Base-by-base conservation (phyloP, 1,140 invertebrate species). In the Lasioglossum baleicum region DNA sequence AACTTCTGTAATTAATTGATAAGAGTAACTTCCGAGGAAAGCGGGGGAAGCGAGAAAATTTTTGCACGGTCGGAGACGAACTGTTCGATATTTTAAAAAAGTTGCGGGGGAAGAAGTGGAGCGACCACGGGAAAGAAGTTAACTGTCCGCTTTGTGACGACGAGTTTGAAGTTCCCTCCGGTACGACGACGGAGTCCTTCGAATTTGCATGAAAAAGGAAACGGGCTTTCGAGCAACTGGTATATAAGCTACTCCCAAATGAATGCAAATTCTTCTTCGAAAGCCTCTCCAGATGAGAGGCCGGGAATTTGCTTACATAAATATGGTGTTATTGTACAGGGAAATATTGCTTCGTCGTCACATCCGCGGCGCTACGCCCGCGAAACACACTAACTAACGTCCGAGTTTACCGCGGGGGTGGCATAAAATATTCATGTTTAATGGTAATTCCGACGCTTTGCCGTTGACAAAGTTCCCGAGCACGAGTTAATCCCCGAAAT, bases 241-340 rank as follows among this genome's bases (percentile, higher is more conserved):
- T 87, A 88, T 88, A 87, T 89, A 88, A 87, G 82, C 87, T 82
- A 86, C 86, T 87, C 69, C 75, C 76, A 87, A 88, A 89, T 86
- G 81, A 88, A 89, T 89, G 88, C 87, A 89, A 88, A 88, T 89
- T 87, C 83, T 83, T 86, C 88, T 80, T 88, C 78, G 81, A 82
- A 80, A 88, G 81, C 71, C 76, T 79, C 87, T 81, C 76, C 64
- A 78, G 75, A 75, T 82, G 80, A 80, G 80, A 80, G 80, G 68
- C 66, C 35, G 75, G 68, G 77, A 88, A 88, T 88, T 88, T 88
- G 81, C 88, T 88, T 88, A 88, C 81, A 80, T 87, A 88, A 88
- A 88, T 88, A 87, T 82, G 68, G 72, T 81, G 70, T 87, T 83
- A 83, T 85, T 85, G 83, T 85, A 68, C 77, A 71, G 80, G 68